Base-by-base conservation (phyloP, 1,140 invertebrate genomes). In the Ceratosolen solmsi region DNA sequence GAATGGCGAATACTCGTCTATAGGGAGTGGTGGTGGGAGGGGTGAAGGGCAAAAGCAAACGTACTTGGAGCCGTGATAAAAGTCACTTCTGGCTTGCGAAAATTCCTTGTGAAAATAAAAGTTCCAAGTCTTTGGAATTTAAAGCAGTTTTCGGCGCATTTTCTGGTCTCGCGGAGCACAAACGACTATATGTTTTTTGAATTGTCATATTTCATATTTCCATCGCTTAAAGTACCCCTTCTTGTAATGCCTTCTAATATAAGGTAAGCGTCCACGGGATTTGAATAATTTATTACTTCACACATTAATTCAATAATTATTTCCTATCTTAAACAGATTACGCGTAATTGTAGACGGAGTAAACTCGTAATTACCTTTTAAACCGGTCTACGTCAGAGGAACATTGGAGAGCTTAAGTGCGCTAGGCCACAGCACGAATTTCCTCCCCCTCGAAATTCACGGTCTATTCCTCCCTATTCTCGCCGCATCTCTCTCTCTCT, bases 231-330 rank as follows among this genome's bases (percentile, higher is more conserved):
- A 25, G 7, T 38, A 20, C 13, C 22, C 0, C 17, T 2, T 8
- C 15, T 15, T 25, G 4, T 8, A 15, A 15, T 70, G 5, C 22
- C 60, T 36, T 8, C n/a, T 68, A 22, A 22, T 36, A 68, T 22
- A 2, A 68, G 8, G 22, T 22, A 54, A 22, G 41, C 15, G 20
- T 27, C 25, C 73, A 20, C 17, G 54, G 4, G 36, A 75, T 41
- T 58, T 41, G 73, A 75, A 58, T 75, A 75, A 75, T 75, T 60
- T 75, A 75, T 60, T 17, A 25, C 25, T 75, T 25, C 36, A 41
- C 54, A 41, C 54, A 41, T 75, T 36, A 36, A 58, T 75, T 25
- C 15, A 20, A 38, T 60, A 75, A 75, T 75, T 25, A 56, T 75
- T 75, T 75, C 73, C 54, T 38, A 38, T 38, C 25, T 38, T 11